phyloP scores from a whole-genome alignment of 2,797 vertebrate genomes.

The Sylvia borin region DNA sequence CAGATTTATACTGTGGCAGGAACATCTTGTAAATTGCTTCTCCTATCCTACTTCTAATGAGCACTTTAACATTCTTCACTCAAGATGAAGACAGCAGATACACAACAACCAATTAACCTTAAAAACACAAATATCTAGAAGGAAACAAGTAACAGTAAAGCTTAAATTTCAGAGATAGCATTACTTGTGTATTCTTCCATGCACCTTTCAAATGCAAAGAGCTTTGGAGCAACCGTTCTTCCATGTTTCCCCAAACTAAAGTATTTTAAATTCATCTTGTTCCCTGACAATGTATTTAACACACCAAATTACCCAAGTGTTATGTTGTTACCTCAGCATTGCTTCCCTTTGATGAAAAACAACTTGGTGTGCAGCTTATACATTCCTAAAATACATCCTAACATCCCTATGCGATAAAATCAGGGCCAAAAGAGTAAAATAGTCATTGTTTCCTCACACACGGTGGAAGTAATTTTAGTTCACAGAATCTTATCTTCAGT shows the following conservation, averaged over 20 bases:
- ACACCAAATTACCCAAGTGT: background rate
- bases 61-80: background rate
- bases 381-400: background rate
- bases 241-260: background rate
- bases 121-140: background rate
- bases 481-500: background rate
- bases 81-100: background rate
- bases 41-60: background rate
- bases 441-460: background rate
- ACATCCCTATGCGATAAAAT: background rate
- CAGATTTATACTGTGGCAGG: background rate
- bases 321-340: background rate
- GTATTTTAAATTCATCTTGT: background rate
- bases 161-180: background rate
- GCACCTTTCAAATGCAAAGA: background rate
- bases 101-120: background rate
- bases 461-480: background rate
- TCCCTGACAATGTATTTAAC: background rate
- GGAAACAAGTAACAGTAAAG: background rate
- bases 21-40: background rate
- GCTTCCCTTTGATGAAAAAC: background rate
- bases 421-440: background rate
- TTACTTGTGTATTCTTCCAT: background rate
- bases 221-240: background rate
- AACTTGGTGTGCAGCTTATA: background rate